A percentile compares a stretch with the other conserved stretches of the same genome.
Conservation (phyloP, 2,113 vertebrate genomes). For the Stomatorhinus ivindoensis region DNA sequence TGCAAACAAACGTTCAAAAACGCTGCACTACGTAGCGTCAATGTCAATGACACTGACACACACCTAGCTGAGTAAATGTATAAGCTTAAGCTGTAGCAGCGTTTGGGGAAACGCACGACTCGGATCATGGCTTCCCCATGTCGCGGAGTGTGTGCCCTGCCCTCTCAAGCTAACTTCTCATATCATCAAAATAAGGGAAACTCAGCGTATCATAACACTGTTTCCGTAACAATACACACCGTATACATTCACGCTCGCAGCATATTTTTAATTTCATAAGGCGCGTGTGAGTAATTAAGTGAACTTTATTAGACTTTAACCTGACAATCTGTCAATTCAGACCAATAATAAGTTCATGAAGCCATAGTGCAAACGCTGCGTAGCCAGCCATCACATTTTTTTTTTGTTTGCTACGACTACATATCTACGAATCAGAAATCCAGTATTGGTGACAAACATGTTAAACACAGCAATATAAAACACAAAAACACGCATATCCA, state of each 20-base stretch:
- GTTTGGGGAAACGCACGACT: slow-evolving; percentile 32
- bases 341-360: slow-evolving; percentile 11
- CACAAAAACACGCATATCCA: background rate
- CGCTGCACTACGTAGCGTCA: background rate
- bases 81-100: background rate
- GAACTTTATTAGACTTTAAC: slow-evolving; percentile 3
- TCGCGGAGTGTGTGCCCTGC: background rate
- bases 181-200: slow-evolving; percentile 14
- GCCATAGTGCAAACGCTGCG: slow-evolving; percentile 3
- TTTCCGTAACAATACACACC: background rate
- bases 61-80: background rate
- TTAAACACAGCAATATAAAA: background rate
- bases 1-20: background rate
- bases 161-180: slow-evolving; percentile 18
- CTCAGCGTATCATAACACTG: background rate
- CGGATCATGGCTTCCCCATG: slow-evolving; percentile 42
- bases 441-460: background rate
- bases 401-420: background rate
- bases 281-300: background rate
- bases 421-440: background rate
- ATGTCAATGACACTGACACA: background rate
- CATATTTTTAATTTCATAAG: background rate
- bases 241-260: background rate
- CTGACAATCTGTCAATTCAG: slow-evolving; percentile 18
- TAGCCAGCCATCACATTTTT: slow-evolving; percentile 12